A percentile compares a stretch with the other conserved stretches of the same genome.
These are phyloP conservation scores for Mus spretus DNA, from an alignment of 2,797 vertebrate genomes.

Conservation along the genomic window DNA sequence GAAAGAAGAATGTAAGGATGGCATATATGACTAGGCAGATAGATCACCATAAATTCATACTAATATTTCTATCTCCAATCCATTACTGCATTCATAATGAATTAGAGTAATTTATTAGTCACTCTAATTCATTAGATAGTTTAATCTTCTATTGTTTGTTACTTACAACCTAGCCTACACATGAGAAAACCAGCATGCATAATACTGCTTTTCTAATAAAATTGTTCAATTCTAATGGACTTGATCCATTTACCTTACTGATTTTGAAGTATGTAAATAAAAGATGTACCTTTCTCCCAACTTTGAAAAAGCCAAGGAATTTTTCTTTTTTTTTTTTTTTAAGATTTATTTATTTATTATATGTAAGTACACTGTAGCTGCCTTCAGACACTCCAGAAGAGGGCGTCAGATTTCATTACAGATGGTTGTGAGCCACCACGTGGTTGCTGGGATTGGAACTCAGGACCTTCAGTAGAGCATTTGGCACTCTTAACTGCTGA, in stretches of 20 bases:
- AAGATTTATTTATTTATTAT: too few relatives aligned
- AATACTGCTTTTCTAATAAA: neutral
- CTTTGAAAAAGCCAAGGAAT: neutral
- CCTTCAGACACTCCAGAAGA: too few relatives aligned
- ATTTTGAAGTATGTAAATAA: conserved; percentile 3
- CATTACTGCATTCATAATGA: neutral
- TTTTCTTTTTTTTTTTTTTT: neutral
- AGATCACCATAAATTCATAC: neutral
- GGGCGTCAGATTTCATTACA: too few relatives aligned
- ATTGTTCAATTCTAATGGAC: neutral
- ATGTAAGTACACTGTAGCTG: too few relatives aligned
- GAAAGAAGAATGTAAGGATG: neutral
- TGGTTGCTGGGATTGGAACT: too few relatives aligned
- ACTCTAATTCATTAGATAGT: neutral
- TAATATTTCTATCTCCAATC: neutral
- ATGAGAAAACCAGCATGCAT: neutral
- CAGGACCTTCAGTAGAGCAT: too few relatives aligned
- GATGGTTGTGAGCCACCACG: too few relatives aligned
- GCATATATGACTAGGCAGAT: too few relatives aligned
- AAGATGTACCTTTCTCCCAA: conserved; percentile 41
- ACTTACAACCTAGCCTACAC: neutral
- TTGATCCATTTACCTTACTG: neutral
- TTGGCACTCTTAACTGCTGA: too few relatives aligned
- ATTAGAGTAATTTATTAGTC: neutral
- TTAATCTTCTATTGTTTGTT: neutral